Evolutionary conservation across 1,140 invertebrate species (phyloP).

Genomic region (Protaetia brevitarsis): DNA sequence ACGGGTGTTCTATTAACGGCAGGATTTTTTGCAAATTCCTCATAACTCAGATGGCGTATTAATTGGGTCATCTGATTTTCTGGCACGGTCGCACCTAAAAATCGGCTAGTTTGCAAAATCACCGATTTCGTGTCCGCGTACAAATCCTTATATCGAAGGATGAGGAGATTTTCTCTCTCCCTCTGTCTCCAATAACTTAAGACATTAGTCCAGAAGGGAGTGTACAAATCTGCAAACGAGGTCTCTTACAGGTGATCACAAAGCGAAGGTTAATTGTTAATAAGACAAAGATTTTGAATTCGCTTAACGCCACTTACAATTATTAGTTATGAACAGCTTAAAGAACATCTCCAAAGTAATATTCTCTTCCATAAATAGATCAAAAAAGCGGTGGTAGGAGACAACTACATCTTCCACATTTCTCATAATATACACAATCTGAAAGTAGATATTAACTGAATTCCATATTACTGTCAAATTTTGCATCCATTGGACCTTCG

Average conservation of each 20-base stretch:
- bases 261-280: no score
- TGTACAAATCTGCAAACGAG: conserved; percentile 51
- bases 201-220: conserved; percentile 61
- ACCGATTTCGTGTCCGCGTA: conserved; percentile 59
- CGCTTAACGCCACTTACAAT: neutral
- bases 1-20: no score
- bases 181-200: conserved; percentile 57
- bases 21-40: conserved; percentile 65
- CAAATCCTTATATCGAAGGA: conserved; percentile 67
- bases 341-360: neutral
- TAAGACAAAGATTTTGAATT: no score
- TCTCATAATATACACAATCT: conserved; percentile 73
- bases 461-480: no score
- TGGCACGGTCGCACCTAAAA: conserved; percentile 54
- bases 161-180: conserved; percentile 56
- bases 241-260: no score
- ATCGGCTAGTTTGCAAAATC: conserved; percentile 57
- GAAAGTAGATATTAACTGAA: no score
- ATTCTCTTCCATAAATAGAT: neutral
- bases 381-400: conserved; percentile 67
- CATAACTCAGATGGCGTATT: conserved; percentile 61
- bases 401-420: conserved; percentile 85
- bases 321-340: neutral
- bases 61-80: conserved; percentile 55
- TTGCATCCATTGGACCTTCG: no score